Conservation (phyloP, 2,113 vertebrate genomes). For the Oriolus oriolus region DNA sequence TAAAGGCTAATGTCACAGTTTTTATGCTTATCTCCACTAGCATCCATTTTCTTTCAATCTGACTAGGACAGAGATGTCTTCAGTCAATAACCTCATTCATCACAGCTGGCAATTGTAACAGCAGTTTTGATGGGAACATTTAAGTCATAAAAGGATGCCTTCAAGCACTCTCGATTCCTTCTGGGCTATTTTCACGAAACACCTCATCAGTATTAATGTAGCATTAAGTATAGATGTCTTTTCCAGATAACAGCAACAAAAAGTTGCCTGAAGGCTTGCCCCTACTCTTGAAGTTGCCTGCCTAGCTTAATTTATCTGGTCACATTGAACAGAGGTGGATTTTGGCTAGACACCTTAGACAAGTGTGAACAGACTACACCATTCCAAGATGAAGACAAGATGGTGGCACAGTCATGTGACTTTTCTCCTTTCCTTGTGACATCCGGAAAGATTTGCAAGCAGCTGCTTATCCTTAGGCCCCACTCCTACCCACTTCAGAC, state of each 20-base stretch:
- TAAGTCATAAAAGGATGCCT: not conserved
- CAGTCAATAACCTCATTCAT: constrained; percentile 2
- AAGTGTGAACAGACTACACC: not conserved
- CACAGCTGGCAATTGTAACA: not conserved
- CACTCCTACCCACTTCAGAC: not conserved
- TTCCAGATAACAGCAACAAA: not conserved
- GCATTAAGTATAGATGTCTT: not conserved
- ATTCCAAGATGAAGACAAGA: not conserved
- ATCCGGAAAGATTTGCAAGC: not conserved
- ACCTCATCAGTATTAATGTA: not conserved
- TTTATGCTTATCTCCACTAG: not conserved
- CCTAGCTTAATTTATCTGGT: not conserved
- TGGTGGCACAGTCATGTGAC: too few species aligned
- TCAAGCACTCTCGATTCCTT: not conserved
- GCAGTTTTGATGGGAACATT: not conserved
- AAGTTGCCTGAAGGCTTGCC: not conserved
- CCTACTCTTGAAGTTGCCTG: not conserved
- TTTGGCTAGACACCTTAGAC: not conserved
- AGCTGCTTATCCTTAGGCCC: not conserved
- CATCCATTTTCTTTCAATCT: not conserved
- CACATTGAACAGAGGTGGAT: not conserved
- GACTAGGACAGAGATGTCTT: not conserved
- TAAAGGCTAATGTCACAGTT: not conserved
- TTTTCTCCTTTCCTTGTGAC: not conserved
- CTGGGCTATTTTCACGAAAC: not conserved